These are phyloP conservation scores for Bombylius discolor DNA, from an alignment of 2,888 invertebrate species.

Conservation along the genomic window DNA sequence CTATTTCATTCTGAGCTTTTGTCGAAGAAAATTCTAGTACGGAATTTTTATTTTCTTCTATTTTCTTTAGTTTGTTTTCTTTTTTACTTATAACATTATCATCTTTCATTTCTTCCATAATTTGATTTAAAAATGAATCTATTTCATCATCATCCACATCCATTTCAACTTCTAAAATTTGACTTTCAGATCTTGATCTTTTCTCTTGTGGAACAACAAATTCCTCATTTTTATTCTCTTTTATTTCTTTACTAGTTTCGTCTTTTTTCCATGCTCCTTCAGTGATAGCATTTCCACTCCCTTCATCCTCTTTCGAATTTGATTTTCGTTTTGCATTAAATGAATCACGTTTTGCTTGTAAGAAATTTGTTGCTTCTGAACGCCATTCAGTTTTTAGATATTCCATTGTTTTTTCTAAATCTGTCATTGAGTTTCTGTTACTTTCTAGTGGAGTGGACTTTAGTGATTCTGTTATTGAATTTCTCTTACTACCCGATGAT, in stretches of 20 bases:
- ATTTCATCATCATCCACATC: constrained; percentile 6
- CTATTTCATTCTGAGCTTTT: background rate
- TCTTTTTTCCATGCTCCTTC: background rate
- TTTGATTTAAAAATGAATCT: constrained; percentile 25
- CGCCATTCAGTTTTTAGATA: constrained; percentile 32
- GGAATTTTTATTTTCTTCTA: too few relatives aligned
- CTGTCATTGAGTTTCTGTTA: constrained; percentile 11
- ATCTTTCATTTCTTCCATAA: constrained; percentile 20
- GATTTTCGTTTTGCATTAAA: constrained; percentile 1
- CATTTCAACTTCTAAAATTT: background rate
- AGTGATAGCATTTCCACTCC: background rate
- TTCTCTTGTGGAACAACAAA: background rate
- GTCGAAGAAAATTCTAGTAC: too few relatives aligned
- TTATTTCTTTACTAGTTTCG: background rate
- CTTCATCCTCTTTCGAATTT: background rate
- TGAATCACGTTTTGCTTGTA: constrained; percentile 28
- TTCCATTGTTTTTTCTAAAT: constrained; percentile 33
- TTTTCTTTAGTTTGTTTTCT: background rate
- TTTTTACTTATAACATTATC: background rate
- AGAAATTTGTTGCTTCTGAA: constrained; percentile 30
- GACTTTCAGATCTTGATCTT: background rate
- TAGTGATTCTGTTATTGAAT: too few relatives aligned
- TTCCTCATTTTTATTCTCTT: background rate
- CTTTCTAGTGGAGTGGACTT: too few relatives aligned
- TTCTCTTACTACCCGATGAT: too few relatives aligned